These are phyloP conservation scores for Tonatia bakeri DNA, from an alignment of 2,113 vertebrate genomes.

Conservation along the genomic window DNA sequence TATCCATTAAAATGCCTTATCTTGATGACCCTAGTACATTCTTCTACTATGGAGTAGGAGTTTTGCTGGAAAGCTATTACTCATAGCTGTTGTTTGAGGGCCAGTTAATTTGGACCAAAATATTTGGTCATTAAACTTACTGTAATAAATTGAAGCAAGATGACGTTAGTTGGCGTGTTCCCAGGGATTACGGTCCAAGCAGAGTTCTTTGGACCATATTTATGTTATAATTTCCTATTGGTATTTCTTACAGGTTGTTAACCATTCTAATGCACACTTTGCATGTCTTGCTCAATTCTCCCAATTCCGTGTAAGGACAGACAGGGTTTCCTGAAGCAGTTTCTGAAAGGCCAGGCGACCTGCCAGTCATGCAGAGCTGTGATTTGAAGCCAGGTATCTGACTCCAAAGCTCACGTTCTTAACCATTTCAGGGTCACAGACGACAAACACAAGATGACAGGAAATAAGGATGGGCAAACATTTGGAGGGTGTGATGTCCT, in stretches of 20 bases:
- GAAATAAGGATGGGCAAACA: background rate
- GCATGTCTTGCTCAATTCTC: background rate
- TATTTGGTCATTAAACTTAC: background rate
- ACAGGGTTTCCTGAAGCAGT: background rate
- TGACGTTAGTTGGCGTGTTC: background rate
- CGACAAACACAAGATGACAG: background rate
- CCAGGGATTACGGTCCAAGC: background rate
- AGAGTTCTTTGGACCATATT: background rate
- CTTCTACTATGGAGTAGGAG: background rate
- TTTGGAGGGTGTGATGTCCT: background rate
- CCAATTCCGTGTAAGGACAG: background rate
- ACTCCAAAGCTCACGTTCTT: background rate
- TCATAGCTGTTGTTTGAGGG: background rate
- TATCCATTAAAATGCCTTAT: slow-evolving; percentile 16
- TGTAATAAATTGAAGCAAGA: background rate
- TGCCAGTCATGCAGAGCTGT: background rate
- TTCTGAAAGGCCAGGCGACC: background rate
- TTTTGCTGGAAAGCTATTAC: slow-evolving; percentile 20
- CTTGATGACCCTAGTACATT: background rate
- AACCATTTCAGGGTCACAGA: background rate
- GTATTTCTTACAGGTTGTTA: background rate
- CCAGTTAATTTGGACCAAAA: background rate
- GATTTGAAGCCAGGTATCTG: background rate
- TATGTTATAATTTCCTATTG: background rate
- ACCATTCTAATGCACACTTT: background rate